A percentile compares a stretch with the other conserved stretches of the same genome.
phyloP scores from a whole-genome alignment of 1,140 invertebrate genomes.

The Eubasilissa regina region DNA sequence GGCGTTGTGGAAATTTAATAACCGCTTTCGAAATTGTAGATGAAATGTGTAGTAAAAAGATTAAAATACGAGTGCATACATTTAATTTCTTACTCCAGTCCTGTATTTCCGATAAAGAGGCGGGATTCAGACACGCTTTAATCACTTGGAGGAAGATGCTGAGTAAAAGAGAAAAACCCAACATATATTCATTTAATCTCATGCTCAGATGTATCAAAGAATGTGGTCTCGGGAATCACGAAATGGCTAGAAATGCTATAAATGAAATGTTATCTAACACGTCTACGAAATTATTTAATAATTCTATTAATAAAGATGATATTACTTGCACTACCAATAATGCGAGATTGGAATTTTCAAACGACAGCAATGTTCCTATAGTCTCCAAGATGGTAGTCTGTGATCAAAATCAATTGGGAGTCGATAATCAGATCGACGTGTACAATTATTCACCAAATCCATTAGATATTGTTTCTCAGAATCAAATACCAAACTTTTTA shows the following conservation, averaged over 20 bases:
- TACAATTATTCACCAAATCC: background rate
- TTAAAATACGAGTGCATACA: conserved; percentile 79
- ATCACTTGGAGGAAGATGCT: conserved; percentile 90
- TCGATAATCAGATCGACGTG: background rate
- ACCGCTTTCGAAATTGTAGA: conserved; percentile 87
- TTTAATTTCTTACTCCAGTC: conserved; percentile 88
- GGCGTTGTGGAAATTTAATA: conserved; percentile 82
- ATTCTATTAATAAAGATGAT: conserved; percentile 5
- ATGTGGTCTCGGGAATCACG: conserved; percentile 79
- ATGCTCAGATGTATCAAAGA: conserved; percentile 84
- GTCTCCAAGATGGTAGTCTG: too few species aligned
- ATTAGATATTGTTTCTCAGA: background rate
- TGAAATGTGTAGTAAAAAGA: conserved; percentile 82
- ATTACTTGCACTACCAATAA: background rate
- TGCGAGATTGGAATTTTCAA: background rate
- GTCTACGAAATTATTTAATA: conserved; percentile 10
- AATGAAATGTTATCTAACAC: conserved; percentile 9
- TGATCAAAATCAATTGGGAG: background rate
- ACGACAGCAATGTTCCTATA: too few species aligned
- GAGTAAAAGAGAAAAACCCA: conserved; percentile 76
- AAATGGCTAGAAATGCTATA: conserved; percentile 10
- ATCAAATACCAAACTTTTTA: conserved; percentile 74
- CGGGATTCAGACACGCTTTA: conserved; percentile 86
- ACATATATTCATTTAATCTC: conserved; percentile 85
- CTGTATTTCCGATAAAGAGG: conserved; percentile 83